Evolutionary conservation across 2,888 invertebrate species (phyloP), one percentile per base, ranked within the genome.

Genomic region (Eurytoma californica): DNA sequence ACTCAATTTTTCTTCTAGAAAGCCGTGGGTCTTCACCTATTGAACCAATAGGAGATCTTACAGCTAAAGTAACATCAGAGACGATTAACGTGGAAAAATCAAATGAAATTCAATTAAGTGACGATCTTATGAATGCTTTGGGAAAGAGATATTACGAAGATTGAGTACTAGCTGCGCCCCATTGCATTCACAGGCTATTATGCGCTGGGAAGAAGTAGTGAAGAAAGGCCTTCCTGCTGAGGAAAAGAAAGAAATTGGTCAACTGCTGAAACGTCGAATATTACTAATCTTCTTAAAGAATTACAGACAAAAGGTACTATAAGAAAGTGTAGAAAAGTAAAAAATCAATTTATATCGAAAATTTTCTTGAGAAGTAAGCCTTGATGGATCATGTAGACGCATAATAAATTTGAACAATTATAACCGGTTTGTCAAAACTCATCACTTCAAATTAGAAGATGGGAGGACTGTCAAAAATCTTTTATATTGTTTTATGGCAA

Each of bases 371-470:
- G 78, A 2, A 80, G 82, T 13, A 85, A 85, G 82, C 76, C 84
- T n/a, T 3, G 61, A 82, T 30, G 72, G 77, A 14, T n/a, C 58
- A 3, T 80, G 83, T 60, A 78, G 84, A 18, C 80, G 85, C 20
- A 85, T 85, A 60, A 77, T 85, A 49, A 85, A 84, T 68, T 68
- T 86, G 53, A 85, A 86, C 80, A 28, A 58, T n/a, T 69, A 85
- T 7, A 85, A 86, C 51, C 67, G 78, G 60, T 84, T 72, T 60
- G 74, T 86, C 9, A 16, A 28, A 16, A 72, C 80, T 2, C 65
- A 79, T 18, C 85, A 85, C 79, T 86, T 86, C 68, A 85, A 86
- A 82, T 78, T 86, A 47, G 85, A 86, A 66, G 84, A 85, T 72
- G 80, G 72, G 53, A 81, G 82, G 77, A 83, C 84, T 0, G 84